Conservation (phyloP, 2,888 invertebrate species). For the Rapana venosa region DNA sequence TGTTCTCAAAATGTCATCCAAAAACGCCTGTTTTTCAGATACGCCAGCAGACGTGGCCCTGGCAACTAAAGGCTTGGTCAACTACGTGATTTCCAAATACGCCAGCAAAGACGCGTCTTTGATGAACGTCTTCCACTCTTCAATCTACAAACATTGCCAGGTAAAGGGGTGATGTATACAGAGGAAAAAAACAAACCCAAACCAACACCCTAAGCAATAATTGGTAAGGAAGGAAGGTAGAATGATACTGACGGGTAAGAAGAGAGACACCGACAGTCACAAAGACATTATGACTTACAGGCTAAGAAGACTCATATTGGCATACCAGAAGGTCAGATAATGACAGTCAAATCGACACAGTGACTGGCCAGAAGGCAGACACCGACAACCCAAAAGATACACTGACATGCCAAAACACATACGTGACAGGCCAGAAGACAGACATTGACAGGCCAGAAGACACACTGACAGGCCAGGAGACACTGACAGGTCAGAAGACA, state of each 20-base stretch:
- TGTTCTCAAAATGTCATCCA: too few species aligned
- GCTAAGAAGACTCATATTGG: neutral
- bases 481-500: neutral
- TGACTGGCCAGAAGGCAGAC: too few species aligned
- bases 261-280: neutral
- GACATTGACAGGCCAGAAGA: neutral
- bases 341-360: too few species aligned
- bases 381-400: too few species aligned
- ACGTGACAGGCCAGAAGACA: too few species aligned
- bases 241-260: too few species aligned
- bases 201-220: too few species aligned
- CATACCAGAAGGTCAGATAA: neutral
- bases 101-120: neutral
- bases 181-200: too few species aligned
- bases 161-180: neutral
- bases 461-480: neutral
- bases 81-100: neutral
- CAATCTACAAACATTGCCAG: conserved; percentile 25
- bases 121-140: neutral
- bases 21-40: neutral
- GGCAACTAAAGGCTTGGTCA: neutral
- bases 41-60: neutral
- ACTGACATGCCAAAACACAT: too few species aligned
- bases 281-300: neutral
- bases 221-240: too few species aligned